Percentiles rank a stretch among this genome's conserved stretches.
These are phyloP conservation scores for Philereme vetulata DNA, from an alignment of 2,888 invertebrate genomes.

Conservation along the genomic window DNA sequence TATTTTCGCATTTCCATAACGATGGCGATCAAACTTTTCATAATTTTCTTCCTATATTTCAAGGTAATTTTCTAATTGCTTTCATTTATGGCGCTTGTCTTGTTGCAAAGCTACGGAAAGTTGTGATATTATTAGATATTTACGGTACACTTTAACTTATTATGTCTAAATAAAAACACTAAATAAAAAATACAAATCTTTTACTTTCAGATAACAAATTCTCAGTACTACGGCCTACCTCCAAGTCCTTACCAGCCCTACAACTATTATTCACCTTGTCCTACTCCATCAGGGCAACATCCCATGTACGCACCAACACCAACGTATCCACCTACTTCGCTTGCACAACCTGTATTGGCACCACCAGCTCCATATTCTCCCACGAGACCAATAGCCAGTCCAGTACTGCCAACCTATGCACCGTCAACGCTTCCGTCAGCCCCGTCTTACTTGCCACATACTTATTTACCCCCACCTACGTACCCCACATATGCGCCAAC, in stretches of 20 bases:
- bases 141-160: no score
- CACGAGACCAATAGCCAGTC: neutral
- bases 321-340: neutral
- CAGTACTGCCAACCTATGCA: neutral
- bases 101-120: no score
- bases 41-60: constrained; percentile 15
- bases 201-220: constrained; percentile 26
- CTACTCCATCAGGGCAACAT: constrained; percentile 4
- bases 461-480: neutral
- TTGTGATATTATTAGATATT: no score
- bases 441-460: neutral
- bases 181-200: no score
- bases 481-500: neutral
- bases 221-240: constrained; percentile 29
- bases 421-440: constrained; percentile 2
- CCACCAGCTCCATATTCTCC: neutral
- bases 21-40: constrained; percentile 21
- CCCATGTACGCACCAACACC: constrained; percentile 6
- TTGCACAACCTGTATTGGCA: neutral
- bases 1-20: constrained; percentile 10
- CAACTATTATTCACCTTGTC: constrained; percentile 16
- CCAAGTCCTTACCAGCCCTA: constrained; percentile 19
- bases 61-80: constrained; percentile 18
- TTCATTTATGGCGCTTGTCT: no score
- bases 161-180: no score